These are phyloP conservation scores for Pseudococcus jackbeardsleyi DNA, from an alignment of 2,888 invertebrate genomes.

Conservation along the genomic window DNA sequence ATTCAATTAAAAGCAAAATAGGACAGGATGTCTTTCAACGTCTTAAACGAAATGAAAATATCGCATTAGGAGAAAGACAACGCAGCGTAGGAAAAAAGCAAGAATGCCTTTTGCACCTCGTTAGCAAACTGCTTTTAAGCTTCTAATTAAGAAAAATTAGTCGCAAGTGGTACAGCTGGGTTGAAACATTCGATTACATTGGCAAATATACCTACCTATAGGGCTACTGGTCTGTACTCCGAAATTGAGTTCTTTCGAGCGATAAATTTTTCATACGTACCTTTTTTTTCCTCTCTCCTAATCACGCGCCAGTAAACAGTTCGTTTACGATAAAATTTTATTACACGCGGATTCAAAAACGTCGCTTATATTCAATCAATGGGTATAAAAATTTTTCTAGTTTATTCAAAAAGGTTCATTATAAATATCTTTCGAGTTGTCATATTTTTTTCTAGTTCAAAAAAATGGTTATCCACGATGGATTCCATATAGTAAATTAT, in stretches of 20 bases:
- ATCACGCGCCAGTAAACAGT: slow-evolving; percentile 43
- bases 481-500: slow-evolving; percentile 38
- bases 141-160: slow-evolving; percentile 47
- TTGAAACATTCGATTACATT: slow-evolving; percentile 39
- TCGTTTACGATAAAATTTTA: slow-evolving; percentile 27
- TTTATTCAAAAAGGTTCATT: not conserved
- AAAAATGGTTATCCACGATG: slow-evolving; percentile 1
- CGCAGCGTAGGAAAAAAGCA: not conserved
- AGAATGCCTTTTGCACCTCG: not conserved
- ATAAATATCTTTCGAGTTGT: slow-evolving; percentile 21
- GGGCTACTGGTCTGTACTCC: not conserved
- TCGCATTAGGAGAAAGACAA: not conserved
- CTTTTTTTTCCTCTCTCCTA: slow-evolving; percentile 7
- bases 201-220: not conserved
- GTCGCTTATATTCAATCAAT: slow-evolving; percentile 9
- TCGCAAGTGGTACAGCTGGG: not conserved
- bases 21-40: slow-evolving; percentile 34
- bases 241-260: slow-evolving; percentile 31
- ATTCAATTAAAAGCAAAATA: slow-evolving; percentile 39
- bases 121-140: slow-evolving; percentile 23
- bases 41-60: slow-evolving; percentile 25
- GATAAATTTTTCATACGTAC: slow-evolving; percentile 20
- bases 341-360: not conserved
- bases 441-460: not conserved
- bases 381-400: not conserved